Base-by-base conservation (phyloP, 2,888 invertebrate genomes). In the Plutella xylostella region DNA sequence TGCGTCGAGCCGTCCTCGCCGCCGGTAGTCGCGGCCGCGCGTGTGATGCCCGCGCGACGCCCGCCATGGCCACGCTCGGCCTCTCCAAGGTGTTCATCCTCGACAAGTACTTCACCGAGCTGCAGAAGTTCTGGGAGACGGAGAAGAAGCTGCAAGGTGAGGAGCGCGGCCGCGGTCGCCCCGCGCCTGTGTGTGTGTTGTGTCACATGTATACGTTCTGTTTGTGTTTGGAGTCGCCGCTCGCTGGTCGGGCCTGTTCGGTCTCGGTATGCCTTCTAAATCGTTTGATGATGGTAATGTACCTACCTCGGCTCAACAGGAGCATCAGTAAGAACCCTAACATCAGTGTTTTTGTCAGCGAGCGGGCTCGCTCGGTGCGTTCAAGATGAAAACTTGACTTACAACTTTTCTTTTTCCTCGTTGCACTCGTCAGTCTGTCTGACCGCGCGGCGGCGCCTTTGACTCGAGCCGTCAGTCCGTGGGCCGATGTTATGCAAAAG, bases 41-140 rank as follows among this genome's bases (percentile, higher is more conserved):
- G 55, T 72, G 80, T 72, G 76, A 75, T 76, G 80, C 64, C 63
- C 68, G 72, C 75, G 72, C 73, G 68, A 62, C 69, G 68, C 69
- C 69, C 75, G 80, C 72, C 85, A 96, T 96, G 96, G 95, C 96
- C 89, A 95, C 95, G 83, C 89, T 96, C 86, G 96, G 96, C 87
- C 92, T 96, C 67, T 95, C 95, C 75, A 96, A 96, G 88, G 96
- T 96, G 83, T 96, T 96, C 89, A 96, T 96, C 79, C 90, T 96
- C 88, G 96, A 96, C 90, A 96, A 96, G 84, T 96, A 96, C 85
- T 96, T 96, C 86, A 95, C 94, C 58, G 96, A 96, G 86, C 88
- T 97, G 80, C 95, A 95, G 79, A 96, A 96, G 86, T 94, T 96
- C 86, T 94, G 96, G 94, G 95, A 96, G 85, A 94, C 95, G 52